These are phyloP conservation scores for Sminthopsis crassicaudata DNA, from an alignment of 2,113 vertebrate genomes.

Conservation along the genomic window DNA sequence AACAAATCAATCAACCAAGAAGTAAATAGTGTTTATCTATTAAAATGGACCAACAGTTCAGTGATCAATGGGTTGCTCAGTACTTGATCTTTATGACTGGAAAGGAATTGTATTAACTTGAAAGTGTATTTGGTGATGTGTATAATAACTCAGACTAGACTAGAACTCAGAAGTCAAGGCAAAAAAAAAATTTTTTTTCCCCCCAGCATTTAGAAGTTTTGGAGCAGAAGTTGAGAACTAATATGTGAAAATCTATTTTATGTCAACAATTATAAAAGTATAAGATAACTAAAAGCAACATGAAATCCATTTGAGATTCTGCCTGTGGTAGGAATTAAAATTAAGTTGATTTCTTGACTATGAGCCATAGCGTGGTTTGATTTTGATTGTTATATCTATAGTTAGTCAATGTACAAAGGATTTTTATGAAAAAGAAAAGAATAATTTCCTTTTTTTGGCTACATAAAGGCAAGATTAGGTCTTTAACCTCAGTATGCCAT, in stretches of 20 bases:
- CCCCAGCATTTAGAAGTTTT: not conserved
- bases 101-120: not conserved
- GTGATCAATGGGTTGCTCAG: not conserved
- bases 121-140: not conserved
- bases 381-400: conserved; percentile 27
- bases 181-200: no score
- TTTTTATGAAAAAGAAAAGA: not conserved
- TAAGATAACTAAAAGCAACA: conserved; percentile 2
- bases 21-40: conserved; percentile 12
- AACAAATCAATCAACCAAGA: conserved; percentile 50
- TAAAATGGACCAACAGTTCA: conserved; percentile 3
- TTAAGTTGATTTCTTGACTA: not conserved
- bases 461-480: conserved; percentile 14
- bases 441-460: conserved; percentile 8
- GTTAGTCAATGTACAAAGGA: conserved; percentile 12
- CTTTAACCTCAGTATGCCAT: conserved; percentile 15
- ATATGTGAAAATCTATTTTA: not conserved
- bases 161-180: not conserved
- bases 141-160: not conserved
- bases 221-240: not conserved
- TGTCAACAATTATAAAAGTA: not conserved
- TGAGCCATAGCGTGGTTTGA: conserved; percentile 21
- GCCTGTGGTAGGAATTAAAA: not conserved
- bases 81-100: not conserved
- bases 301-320: conserved; percentile 15